phyloP scores from a whole-genome alignment of 2,888 invertebrate genomes.

The Ashinkailepas kermadecensis region DNA sequence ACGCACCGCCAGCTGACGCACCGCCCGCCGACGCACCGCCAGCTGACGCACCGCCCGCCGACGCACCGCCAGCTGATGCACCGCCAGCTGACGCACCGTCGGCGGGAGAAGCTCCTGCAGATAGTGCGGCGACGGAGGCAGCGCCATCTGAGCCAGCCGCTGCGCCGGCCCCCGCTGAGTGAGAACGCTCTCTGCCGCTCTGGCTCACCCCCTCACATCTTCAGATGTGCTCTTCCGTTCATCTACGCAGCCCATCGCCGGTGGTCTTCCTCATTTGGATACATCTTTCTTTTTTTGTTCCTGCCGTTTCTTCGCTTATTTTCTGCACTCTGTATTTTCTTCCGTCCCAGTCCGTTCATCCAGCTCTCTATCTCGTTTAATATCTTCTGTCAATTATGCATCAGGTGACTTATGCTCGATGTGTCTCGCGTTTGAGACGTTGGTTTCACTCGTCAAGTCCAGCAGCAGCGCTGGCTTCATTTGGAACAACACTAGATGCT shows the following conservation, averaged over 20 bases:
- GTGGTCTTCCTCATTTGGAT: neutral
- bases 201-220: neutral
- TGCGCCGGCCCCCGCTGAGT: neutral
- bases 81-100: neutral
- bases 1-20: neutral
- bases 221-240: neutral
- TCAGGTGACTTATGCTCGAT: neutral
- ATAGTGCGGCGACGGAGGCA: neutral
- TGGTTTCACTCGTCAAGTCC: too few relatives aligned
- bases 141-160: neutral
- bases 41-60: neutral
- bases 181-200: neutral
- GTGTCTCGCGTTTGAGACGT: neutral
- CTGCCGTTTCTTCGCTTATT: neutral
- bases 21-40: neutral
- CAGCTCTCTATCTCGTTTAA: too few relatives aligned
- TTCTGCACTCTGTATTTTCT: neutral
- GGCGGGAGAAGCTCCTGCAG: neutral
- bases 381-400: neutral
- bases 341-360: too few relatives aligned
- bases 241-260: neutral
- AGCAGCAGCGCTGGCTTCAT: neutral
- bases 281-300: neutral
- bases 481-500: neutral
- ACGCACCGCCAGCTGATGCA: neutral